Percentiles rank a stretch among this genome's conserved stretches.
Conservation (phyloP, 2,888 invertebrate species). For the Ormyrus thymus region DNA sequence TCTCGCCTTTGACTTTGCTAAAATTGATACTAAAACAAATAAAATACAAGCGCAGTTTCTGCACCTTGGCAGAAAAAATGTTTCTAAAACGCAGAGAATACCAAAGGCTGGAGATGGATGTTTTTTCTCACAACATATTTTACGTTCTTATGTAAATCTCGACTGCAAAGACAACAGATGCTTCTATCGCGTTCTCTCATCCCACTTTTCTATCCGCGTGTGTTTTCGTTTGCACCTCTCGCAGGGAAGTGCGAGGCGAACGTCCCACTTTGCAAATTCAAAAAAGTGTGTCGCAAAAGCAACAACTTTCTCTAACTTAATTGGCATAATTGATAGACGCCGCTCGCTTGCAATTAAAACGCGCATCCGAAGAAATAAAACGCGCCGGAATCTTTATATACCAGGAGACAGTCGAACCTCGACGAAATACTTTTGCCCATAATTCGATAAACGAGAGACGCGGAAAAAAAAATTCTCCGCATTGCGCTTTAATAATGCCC, state of each 20-base stretch:
- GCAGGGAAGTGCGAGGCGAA: slow-evolving; percentile 4
- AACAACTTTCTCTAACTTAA: slow-evolving; percentile 31
- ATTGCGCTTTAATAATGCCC: no score
- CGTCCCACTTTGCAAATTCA: slow-evolving; percentile 9
- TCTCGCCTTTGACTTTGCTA: no score
- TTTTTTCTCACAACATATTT: background rate
- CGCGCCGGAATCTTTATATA: no score
- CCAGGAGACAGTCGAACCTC: no score
- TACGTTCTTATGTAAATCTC: background rate
- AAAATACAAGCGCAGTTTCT: no score
- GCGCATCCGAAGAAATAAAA: background rate
- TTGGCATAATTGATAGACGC: slow-evolving; percentile 16
- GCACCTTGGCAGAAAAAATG: no score
- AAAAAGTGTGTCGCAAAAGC: slow-evolving; percentile 26
- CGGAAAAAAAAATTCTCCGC: no score
- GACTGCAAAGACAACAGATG: background rate
- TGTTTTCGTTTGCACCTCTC: background rate
- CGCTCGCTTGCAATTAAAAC: background rate
- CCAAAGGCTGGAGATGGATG: no score
- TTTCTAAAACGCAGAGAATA: no score
- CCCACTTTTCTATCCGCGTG: background rate
- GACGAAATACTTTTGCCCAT: no score
- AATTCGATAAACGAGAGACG: no score
- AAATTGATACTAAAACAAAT: no score
- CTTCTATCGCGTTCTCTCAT: background rate